Percentiles rank a stretch among this genome's conserved stretches.
Conservation (phyloP, 1,140 invertebrate species). For the Papilio glaucus region DNA sequence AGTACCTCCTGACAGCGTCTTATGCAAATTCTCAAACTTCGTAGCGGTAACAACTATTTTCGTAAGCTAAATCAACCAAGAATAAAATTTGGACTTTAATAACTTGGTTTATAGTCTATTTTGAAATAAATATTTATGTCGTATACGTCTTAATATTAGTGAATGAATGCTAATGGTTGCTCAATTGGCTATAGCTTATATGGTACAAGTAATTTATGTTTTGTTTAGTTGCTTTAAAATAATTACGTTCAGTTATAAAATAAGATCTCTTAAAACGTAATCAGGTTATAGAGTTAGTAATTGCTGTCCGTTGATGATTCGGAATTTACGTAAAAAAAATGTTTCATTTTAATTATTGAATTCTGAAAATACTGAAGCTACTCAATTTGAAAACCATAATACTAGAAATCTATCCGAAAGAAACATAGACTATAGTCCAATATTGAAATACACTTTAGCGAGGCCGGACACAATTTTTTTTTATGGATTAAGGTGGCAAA, state of each 20-base stretch:
- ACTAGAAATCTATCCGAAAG: no score
- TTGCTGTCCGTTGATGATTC: no score
- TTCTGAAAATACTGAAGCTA: no score
- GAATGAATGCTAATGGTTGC: conserved; percentile 59
- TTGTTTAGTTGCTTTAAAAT: conserved; percentile 48
- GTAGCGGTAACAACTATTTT: conserved; percentile 45
- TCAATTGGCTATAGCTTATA: conserved; percentile 70
- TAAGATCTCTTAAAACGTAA: neutral
- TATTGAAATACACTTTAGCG: no score
- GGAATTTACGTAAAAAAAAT: no score
- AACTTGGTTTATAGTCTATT: conserved; percentile 1
- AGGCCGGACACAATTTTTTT: no score
- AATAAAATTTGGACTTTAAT: conserved; percentile 44
- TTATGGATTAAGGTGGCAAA: no score
- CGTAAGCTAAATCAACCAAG: conserved; percentile 40
- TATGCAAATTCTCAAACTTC: conserved; percentile 81
- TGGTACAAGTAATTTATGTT: conserved; percentile 65
- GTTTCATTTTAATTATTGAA: no score
- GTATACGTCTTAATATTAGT: conserved; percentile 40
- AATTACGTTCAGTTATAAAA: conserved; percentile 37
- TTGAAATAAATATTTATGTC: conserved; percentile 17
- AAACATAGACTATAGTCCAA: no score
- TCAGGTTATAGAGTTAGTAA: no score
- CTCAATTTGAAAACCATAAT: no score
- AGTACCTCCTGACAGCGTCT: conserved; percentile 76